Percentiles rank a stretch among this genome's conserved stretches.
Evolutionary conservation across 1,140 invertebrate genomes (phyloP).

Genomic region (Carposina sasakii): DNA sequence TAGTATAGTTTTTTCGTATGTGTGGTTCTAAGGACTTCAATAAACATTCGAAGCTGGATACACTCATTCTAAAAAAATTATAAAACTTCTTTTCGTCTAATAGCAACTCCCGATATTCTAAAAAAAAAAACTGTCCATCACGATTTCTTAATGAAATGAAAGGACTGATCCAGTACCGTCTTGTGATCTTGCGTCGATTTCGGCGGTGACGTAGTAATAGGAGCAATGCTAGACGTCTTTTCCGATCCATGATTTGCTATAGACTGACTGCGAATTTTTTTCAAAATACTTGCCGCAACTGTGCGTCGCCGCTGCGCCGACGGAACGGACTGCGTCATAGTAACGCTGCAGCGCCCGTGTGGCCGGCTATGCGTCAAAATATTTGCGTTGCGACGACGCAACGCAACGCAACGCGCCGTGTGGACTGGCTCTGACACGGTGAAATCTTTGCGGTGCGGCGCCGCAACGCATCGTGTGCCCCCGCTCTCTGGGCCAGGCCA

Average conservation of each 20-base stretch:
- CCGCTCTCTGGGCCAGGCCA: no score
- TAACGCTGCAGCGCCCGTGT: slow-evolving; percentile 12
- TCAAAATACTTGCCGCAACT: slow-evolving; percentile 5
- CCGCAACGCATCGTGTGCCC: no score
- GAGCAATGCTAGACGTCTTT: slow-evolving; percentile 25
- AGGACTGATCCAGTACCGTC: slow-evolving; percentile 20
- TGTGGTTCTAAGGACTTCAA: slow-evolving; percentile 21
- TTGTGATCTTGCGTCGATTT: slow-evolving; percentile 25
- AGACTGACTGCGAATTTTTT: slow-evolving; percentile 15
- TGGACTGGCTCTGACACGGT: no score
- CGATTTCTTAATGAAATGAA: slow-evolving; percentile 21
- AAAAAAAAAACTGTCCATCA: slow-evolving; percentile 15
- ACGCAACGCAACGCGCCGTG: slow-evolving; percentile 15
- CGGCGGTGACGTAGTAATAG: slow-evolving; percentile 27
- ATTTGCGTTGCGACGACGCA: slow-evolving; percentile 14
- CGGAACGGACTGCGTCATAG: slow-evolving; percentile 10
- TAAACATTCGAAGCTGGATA: slow-evolving; percentile 12
- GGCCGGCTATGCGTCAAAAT: slow-evolving; percentile 16
- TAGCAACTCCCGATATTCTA: slow-evolving; percentile 21
- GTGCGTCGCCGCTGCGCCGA: slow-evolving; percentile 9
- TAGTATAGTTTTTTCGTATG: slow-evolving; percentile 28
- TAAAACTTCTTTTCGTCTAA: slow-evolving; percentile 27
- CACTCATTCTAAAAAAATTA: slow-evolving; percentile 26
- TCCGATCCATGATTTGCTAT: slow-evolving; percentile 24
- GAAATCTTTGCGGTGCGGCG: no score